Evolutionary conservation across 30 jellyfish, hydroid and myxozoan species (phyloP).

Genomic region (Thelohanellus kitauei): DNA sequence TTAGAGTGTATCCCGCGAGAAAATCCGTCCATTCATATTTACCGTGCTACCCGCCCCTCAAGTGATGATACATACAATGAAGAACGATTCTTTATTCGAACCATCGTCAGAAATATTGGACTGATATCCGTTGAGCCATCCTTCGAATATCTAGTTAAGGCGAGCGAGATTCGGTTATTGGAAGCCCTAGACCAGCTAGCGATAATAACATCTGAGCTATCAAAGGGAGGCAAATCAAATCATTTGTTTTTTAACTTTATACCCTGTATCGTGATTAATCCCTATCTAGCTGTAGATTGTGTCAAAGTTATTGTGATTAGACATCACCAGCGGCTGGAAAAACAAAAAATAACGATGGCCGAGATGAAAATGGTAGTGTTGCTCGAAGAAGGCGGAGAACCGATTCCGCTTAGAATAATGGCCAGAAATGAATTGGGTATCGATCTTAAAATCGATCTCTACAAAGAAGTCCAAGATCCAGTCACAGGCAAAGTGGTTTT

Average conservation of each 20-base stretch:
- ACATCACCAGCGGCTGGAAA: conserved; percentile 40
- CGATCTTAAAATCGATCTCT: conserved; percentile 26
- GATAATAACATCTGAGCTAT: no score
- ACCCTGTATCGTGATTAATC: conserved; percentile 57
- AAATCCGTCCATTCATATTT: no score
- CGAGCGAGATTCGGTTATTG: conserved; percentile 36
- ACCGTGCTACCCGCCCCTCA: no score
- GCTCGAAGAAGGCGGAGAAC: not conserved
- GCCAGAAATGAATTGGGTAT: conserved; percentile 62
- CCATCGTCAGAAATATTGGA: conserved; percentile 42
- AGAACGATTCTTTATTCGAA: conserved; percentile 33
- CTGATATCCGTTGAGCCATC: conserved; percentile 59
- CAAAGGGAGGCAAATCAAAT: no score
- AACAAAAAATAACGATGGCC: conserved; percentile 20
- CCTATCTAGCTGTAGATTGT: conserved; percentile 49
- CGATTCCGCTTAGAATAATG: conserved; percentile 39
- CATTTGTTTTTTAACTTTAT: conserved; percentile 46
- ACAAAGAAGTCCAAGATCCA: conserved; percentile 49
- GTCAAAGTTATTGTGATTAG: conserved; percentile 36
- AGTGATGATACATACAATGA: no score
- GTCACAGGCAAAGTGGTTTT: conserved; percentile 27
- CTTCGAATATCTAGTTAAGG: conserved; percentile 37
- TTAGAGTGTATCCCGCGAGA: no score
- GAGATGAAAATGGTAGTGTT: conserved; percentile 35
- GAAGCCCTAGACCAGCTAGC: conserved; percentile 55